Conservation (phyloP, 1,140 invertebrate genomes). For the Zaprionus taronus region DNA sequence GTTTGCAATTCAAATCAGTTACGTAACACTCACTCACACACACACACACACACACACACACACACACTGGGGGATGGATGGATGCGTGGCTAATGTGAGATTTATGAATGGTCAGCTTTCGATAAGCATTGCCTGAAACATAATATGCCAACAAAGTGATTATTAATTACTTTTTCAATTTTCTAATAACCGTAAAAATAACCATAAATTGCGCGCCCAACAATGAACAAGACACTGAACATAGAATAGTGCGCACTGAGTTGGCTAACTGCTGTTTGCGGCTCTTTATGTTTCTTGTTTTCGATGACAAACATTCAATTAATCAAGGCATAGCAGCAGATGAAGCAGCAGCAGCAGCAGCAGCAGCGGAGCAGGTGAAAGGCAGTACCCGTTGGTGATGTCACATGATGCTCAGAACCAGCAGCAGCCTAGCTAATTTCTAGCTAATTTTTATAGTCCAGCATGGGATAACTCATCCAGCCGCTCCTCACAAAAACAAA, state of each 20-base stretch:
- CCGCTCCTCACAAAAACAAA: background rate
- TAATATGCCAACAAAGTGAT: constrained; percentile 66
- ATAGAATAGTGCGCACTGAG: constrained; percentile 16
- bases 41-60: background rate
- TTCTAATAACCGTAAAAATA: constrained; percentile 78
- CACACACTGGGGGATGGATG: constrained; percentile 2
- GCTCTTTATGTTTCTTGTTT: constrained; percentile 47
- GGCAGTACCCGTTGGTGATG: constrained; percentile 62
- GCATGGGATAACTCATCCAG: constrained; percentile 29
- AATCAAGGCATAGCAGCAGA: constrained; percentile 56
- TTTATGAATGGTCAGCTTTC: constrained; percentile 52
- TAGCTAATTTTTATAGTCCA: constrained; percentile 40
- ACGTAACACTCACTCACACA: constrained; percentile 44
- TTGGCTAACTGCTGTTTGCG: constrained; percentile 14
- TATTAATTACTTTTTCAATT: constrained; percentile 79
- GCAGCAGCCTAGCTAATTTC: constrained; percentile 28
- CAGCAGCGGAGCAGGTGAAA: constrained; percentile 60
- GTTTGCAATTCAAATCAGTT: constrained; percentile 65
- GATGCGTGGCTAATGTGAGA: constrained; percentile 59
- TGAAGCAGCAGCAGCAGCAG: background rate
- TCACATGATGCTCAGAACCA: constrained; percentile 57
- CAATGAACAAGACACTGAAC: constrained; percentile 8
- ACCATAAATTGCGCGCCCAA: constrained; percentile 54
- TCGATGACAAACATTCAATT: constrained; percentile 71
- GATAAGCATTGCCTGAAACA: constrained; percentile 49